Evolutionary conservation across 2,888 invertebrate species (phyloP).

Genomic region (Elmis aenea): DNA sequence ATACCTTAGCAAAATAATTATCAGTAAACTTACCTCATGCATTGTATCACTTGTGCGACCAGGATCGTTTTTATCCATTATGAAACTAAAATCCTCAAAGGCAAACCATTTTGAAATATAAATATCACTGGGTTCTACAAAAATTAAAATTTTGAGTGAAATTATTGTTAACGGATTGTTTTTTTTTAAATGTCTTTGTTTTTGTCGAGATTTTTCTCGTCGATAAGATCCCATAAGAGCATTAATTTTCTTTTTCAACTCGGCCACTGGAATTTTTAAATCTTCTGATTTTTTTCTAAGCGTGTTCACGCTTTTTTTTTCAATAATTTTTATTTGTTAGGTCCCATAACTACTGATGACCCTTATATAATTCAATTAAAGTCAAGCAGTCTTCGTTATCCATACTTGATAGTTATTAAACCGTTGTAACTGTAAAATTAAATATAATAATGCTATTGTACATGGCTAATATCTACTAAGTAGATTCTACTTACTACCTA

Average conservation of each 20-base stretch:
- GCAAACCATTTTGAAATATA: conserved; percentile 5
- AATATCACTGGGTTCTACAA: background rate
- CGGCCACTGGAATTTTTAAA: background rate
- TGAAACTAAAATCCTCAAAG: conserved; percentile 2
- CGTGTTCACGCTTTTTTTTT: too few species aligned
- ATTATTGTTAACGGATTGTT: too few species aligned
- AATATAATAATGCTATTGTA: too few species aligned
- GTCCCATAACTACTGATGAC: background rate
- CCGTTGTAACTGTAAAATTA: too few species aligned
- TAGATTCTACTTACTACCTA: too few species aligned
- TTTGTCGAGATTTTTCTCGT: conserved; percentile 1
- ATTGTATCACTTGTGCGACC: too few species aligned
- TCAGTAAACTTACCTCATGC: too few species aligned
- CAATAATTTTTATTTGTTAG: conserved; percentile 1
- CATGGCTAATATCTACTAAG: too few species aligned
- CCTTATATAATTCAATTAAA: background rate
- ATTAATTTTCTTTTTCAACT: background rate
- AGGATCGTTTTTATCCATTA: conserved; percentile 1
- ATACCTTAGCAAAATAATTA: too few species aligned
- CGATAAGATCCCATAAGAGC: background rate
- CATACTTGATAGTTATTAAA: too few species aligned
- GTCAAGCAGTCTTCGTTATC: background rate
- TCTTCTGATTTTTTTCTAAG: background rate
- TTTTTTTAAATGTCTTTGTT: too few species aligned
- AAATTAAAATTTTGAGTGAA: too few species aligned